Evolutionary conservation across 2,888 invertebrate genomes (phyloP).

Genomic region (Xestia rhomboidea): DNA sequence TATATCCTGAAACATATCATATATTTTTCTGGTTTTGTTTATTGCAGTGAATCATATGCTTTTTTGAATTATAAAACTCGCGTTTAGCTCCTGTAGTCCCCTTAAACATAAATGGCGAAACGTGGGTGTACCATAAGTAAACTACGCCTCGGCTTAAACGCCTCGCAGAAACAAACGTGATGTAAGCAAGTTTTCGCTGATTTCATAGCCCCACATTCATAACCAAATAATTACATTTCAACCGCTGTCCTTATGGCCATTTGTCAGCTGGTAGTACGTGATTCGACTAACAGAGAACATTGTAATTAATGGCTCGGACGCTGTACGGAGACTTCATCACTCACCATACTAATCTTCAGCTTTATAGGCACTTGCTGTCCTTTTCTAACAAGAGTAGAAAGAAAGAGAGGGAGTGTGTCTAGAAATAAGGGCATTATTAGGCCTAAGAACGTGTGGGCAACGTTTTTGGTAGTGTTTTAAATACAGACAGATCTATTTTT

Average conservation of each 20-base stretch:
- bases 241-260: slow-evolving; percentile 69
- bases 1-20: no score
- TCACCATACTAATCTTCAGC: slow-evolving; percentile 57
- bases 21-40: no score
- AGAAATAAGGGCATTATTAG: slow-evolving; percentile 36
- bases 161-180: neutral
- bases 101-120: neutral
- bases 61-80: no score
- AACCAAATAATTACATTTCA: slow-evolving; percentile 71
- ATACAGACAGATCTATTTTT: neutral
- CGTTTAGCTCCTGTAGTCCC: no score
- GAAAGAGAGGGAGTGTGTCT: slow-evolving; percentile 17
- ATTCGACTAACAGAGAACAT: slow-evolving; percentile 62
- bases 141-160: neutral
- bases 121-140: neutral
- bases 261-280: slow-evolving; percentile 72
- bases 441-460: neutral
- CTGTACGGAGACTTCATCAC: slow-evolving; percentile 50
- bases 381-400: slow-evolving; percentile 1
- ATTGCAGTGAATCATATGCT: no score
- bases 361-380: slow-evolving; percentile 48
- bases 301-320: slow-evolving; percentile 71
- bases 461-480: neutral
- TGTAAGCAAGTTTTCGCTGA: neutral
- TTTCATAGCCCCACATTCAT: slow-evolving; percentile 51